Conservation (phyloP, 2,797 vertebrate species). For the Hylomyscus alleni region DNA sequence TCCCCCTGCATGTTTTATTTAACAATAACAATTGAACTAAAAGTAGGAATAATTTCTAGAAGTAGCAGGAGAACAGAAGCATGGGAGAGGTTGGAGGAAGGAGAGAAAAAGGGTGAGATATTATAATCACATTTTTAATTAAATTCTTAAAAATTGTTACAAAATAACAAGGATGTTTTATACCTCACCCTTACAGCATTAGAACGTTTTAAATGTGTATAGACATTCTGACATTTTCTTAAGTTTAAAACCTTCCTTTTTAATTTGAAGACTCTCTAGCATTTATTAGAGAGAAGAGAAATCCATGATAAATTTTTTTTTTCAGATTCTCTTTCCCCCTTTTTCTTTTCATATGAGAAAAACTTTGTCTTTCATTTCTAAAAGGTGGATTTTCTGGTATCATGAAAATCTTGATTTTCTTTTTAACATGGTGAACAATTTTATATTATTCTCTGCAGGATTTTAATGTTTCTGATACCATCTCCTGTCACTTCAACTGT, state of each 20-base stretch:
- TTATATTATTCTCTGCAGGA: background rate
- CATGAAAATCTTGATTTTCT: no score
- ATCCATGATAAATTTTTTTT: background rate
- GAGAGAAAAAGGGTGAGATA: background rate
- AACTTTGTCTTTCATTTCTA: background rate
- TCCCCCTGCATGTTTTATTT: background rate
- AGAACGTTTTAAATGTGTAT: background rate
- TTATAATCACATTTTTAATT: background rate
- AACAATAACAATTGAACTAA: background rate
- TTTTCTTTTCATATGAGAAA: background rate
- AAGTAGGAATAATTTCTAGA: background rate
- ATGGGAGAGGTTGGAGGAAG: background rate
- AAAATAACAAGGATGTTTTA: background rate
- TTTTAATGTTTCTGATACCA: background rate
- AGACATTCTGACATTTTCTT: background rate
- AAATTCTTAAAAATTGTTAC: background rate
- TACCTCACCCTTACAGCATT: background rate
- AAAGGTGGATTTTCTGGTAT: background rate
- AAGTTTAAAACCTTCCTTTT: background rate
- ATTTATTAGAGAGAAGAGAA: background rate
- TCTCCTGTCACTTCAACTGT: background rate
- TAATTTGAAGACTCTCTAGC: background rate
- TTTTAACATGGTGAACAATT: background rate
- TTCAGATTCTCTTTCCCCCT: no score
- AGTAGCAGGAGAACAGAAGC: background rate